Percentiles rank a stretch among this genome's conserved stretches.
phyloP scores from a whole-genome alignment of 2,113 vertebrate species.

The Carassius carassius region DNA sequence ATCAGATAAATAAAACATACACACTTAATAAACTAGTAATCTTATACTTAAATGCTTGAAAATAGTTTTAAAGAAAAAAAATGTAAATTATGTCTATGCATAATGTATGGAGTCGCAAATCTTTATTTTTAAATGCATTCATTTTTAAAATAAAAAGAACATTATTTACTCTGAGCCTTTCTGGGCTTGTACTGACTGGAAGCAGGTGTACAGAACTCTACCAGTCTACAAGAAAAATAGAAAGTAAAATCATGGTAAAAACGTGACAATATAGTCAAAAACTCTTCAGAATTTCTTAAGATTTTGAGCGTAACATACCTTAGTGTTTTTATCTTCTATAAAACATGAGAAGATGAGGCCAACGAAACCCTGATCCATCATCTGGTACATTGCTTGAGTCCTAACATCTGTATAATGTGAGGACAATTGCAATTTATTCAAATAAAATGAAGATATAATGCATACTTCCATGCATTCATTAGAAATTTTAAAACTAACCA shows the following conservation, averaged over 20 bases:
- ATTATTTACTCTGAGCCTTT: slow-evolving; percentile 91
- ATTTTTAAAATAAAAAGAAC: not conserved
- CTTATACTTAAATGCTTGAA: not conserved
- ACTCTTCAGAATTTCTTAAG: not conserved
- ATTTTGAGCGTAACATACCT: slow-evolving; percentile 64
- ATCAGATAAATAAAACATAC: too few species aligned
- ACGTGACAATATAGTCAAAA: not conserved
- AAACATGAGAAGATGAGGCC: slow-evolving; percentile 98
- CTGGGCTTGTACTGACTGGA: slow-evolving; percentile 94
- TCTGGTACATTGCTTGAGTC: slow-evolving; percentile 99
- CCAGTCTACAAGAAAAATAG: slow-evolving; percentile 78
- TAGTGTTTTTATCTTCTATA: slow-evolving; percentile 97
- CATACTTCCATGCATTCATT: not conserved
- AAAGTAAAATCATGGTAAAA: not conserved
- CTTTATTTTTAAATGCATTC: not conserved
- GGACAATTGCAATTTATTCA: not conserved
- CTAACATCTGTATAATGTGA: slow-evolving; percentile 81
- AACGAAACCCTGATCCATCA: slow-evolving; percentile 98
- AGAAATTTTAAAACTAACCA: slow-evolving; percentile 69
- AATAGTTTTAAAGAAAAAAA: not conserved
- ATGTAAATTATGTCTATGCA: not conserved
- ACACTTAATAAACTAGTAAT: not conserved
- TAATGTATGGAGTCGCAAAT: not conserved
- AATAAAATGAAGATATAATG: not conserved
- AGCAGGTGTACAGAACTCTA: slow-evolving; percentile 95